Conservation (phyloP, 1,140 invertebrate genomes). For the Drosophila simulans region DNA sequence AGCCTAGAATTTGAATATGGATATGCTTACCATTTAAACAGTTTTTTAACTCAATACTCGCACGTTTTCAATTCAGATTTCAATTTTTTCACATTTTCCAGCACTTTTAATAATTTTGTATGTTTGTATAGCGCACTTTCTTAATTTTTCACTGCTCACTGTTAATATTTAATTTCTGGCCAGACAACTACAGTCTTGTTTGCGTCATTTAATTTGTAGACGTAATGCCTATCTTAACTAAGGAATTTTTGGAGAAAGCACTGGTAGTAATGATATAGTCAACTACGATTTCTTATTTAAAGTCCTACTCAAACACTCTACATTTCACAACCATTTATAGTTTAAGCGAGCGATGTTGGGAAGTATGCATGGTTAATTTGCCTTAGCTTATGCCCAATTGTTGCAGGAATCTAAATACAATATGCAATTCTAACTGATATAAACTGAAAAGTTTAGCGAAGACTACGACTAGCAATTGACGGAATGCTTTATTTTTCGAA, state of each 20-base stretch:
- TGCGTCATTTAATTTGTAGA: background rate
- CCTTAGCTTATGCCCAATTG: slow-evolving; percentile 5
- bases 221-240: slow-evolving; percentile 13
- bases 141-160: slow-evolving; percentile 26
- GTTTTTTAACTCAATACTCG: background rate
- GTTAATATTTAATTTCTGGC: background rate
- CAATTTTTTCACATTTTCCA: slow-evolving; percentile 29
- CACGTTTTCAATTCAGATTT: background rate
- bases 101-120: slow-evolving; percentile 1
- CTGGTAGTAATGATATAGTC: slow-evolving; percentile 2
- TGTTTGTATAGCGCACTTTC: slow-evolving; percentile 11
- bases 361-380: slow-evolving; percentile 23
- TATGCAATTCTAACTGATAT: slow-evolving; percentile 53
- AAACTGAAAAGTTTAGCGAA: slow-evolving; percentile 12
- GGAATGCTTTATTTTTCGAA: background rate
- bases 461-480: slow-evolving; percentile 14
- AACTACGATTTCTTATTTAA: background rate
- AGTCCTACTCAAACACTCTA: slow-evolving; percentile 17
- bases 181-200: background rate
- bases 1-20: background rate
- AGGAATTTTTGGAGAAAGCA: slow-evolving; percentile 13
- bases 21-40: slow-evolving; percentile 23
- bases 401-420: background rate
- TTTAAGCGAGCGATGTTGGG: slow-evolving; percentile 82
- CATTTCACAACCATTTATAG: slow-evolving; percentile 78